Evolutionary conservation across 2,113 vertebrate genomes (phyloP).

Genomic region (Catagonus wagneri): DNA sequence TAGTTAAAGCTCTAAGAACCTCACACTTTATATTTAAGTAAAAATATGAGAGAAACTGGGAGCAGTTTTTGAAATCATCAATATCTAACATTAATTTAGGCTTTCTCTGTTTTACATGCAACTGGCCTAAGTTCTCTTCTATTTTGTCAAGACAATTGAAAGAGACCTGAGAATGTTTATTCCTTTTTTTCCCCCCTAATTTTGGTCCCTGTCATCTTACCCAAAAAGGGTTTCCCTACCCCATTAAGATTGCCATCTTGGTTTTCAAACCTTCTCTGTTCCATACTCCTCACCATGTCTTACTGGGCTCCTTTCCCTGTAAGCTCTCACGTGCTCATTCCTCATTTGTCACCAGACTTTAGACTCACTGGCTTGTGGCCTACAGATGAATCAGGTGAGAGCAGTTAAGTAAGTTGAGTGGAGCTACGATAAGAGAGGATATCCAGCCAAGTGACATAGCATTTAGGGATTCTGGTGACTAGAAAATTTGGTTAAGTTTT

Average conservation of each 20-base stretch:
- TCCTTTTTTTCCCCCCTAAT: conserved; percentile 20
- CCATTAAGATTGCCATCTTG: background rate
- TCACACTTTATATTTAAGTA: background rate
- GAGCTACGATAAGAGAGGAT: background rate
- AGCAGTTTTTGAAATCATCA: background rate
- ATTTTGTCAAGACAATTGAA: background rate
- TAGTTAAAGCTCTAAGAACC: background rate
- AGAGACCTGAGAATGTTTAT: background rate
- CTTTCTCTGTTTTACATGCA: background rate
- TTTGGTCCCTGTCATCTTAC: background rate
- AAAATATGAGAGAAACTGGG: background rate
- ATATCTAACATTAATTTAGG: background rate
- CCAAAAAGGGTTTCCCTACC: background rate
- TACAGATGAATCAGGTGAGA: conserved; percentile 37
- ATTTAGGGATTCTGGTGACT: background rate
- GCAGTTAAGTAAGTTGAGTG: background rate
- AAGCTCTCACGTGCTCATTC: background rate
- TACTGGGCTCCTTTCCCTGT: background rate
- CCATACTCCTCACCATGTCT: background rate
- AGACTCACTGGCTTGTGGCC: conserved; percentile 26
- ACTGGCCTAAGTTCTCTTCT: background rate
- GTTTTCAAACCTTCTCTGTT: background rate
- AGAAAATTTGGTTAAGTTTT: background rate
- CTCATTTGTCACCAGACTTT: conserved; percentile 2
- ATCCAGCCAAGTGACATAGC: background rate